Base-by-base conservation (phyloP, 2,113 vertebrate species). In the Macquaria australasica region DNA sequence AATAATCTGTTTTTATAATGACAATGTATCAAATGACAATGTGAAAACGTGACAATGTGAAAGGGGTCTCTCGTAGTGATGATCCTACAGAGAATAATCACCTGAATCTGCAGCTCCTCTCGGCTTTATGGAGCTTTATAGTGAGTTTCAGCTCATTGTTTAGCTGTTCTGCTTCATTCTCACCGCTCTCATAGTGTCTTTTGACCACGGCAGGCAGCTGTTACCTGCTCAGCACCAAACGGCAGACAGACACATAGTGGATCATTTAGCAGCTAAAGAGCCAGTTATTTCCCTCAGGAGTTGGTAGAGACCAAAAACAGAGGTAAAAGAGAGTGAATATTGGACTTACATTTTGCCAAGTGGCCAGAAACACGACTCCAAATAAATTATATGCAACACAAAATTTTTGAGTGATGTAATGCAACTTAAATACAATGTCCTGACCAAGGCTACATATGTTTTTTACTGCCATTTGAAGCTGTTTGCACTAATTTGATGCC, bases 401-500 rank as follows among this genome's bases (percentile, higher is more conserved):
- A 16, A 1, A n/a, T 14, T 41, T 43, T 64, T 12, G 15, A 60
- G 20, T 34, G 53, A 28, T 5, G 2, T 66, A 51, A 72, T n/a
- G 14, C 23, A 71, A 15, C 6, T 20, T 60, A 55, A 73, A 79
- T 59, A 66, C 6, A 14, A 77, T 25, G 28, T 72, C 16, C 28
- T 31, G 50, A 77, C 34, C 20, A 21, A 48, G 37, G n/a, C 18
- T 31, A 14, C 11, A 25, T 43, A 3, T 53, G 28, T 28, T 56
- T 77, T 71, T 84, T 70, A 63, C 60, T 68, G 53, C 43, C 43
- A 21, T 73, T n/a, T 77, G 10, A 72, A 55, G 59, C 37, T 28
- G 45, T 69, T 77, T 34, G 34, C 48, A 39, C 25, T 72, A 16
- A 51, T 67, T 67, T 41, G 50, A 12, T 43, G 59, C 51, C 39